Evolutionary conservation across 2,888 invertebrate genomes (phyloP).

Genomic region (Microdon myrmicae): DNA sequence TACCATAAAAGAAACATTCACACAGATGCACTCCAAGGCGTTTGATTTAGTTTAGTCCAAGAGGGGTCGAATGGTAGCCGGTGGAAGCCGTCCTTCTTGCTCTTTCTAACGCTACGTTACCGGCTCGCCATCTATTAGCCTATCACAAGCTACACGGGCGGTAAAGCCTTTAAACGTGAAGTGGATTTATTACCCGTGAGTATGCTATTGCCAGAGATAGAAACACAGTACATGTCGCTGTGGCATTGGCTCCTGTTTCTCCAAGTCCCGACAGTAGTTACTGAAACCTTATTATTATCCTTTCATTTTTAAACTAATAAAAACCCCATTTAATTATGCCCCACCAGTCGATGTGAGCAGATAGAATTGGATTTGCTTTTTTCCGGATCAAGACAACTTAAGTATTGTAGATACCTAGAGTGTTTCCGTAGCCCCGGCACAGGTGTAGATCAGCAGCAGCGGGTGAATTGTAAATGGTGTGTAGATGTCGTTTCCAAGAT

Average conservation of each 20-base stretch:
- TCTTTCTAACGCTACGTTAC: constrained; percentile 1
- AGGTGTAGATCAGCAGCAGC: constrained; percentile 32
- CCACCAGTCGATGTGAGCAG: background rate
- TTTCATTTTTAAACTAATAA: constrained; percentile 51
- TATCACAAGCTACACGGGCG: constrained; percentile 49
- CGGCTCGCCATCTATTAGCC: constrained; percentile 23
- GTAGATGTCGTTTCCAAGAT: constrained; percentile 1
- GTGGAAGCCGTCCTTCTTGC: background rate
- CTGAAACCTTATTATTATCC: constrained; percentile 50
- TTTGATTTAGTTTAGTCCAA: background rate
- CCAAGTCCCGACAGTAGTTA: constrained; percentile 26
- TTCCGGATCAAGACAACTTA: too few relatives aligned
- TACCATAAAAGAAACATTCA: too few relatives aligned
- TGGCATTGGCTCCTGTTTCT: constrained; percentile 28
- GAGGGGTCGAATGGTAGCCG: background rate
- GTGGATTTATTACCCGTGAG: constrained; percentile 48
- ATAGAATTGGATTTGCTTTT: constrained; percentile 4
- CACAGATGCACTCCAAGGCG: constrained; percentile 6
- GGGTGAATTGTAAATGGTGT: constrained; percentile 15
- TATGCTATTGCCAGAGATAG: constrained; percentile 22
- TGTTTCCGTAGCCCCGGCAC: constrained; percentile 11
- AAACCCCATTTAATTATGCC: constrained; percentile 48
- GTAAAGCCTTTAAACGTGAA: constrained; percentile 42
- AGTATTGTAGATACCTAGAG: constrained; percentile 22
- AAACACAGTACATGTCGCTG: constrained; percentile 1